phyloP scores from a whole-genome alignment of 1,140 invertebrate genomes.

The Brachionus paranguensis region DNA sequence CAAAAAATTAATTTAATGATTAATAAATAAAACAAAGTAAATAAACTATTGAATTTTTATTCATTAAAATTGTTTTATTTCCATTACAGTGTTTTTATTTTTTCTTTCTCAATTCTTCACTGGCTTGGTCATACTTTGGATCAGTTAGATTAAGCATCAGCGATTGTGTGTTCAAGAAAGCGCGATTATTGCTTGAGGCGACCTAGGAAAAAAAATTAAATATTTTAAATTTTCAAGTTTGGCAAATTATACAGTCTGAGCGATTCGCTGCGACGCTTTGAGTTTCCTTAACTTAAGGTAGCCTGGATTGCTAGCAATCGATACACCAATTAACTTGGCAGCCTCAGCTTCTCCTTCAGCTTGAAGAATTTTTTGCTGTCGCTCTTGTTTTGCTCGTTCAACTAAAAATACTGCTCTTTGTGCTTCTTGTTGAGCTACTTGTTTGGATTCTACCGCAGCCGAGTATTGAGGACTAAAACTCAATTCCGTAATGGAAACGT shows the following conservation, averaged over 20 bases:
- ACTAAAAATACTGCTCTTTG: conserved; percentile 96
- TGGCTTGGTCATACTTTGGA: conserved; percentile 35
- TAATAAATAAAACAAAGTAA: not conserved
- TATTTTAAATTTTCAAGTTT: not conserved
- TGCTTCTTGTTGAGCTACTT: conserved; percentile 97
- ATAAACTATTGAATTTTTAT: not conserved
- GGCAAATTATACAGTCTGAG: conserved; percentile 69
- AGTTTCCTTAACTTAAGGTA: conserved; percentile 96
- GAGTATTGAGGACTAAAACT: conserved; percentile 98
- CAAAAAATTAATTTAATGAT: not conserved
- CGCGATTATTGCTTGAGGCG: conserved; percentile 84
- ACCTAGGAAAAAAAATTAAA: conserved; percentile 62
- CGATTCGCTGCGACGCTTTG: conserved; percentile 90
- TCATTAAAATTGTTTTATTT: not conserved
- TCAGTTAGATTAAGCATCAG: conserved; percentile 84
- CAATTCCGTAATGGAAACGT: conserved; percentile 97
- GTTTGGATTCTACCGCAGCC: conserved; percentile 98
- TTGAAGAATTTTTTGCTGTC: conserved; percentile 98
- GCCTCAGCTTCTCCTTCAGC: conserved; percentile 99
- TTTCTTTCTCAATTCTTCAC: conserved; percentile 25
- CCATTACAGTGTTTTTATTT: not conserved
- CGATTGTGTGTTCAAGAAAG: conserved; percentile 82
- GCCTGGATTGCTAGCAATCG: conserved; percentile 86
- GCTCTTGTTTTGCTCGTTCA: conserved; percentile 92
- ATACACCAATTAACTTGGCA: conserved; percentile 79